Base-by-base conservation (phyloP, 2,888 invertebrate genomes). In the Tricholauxania praeusta region DNA sequence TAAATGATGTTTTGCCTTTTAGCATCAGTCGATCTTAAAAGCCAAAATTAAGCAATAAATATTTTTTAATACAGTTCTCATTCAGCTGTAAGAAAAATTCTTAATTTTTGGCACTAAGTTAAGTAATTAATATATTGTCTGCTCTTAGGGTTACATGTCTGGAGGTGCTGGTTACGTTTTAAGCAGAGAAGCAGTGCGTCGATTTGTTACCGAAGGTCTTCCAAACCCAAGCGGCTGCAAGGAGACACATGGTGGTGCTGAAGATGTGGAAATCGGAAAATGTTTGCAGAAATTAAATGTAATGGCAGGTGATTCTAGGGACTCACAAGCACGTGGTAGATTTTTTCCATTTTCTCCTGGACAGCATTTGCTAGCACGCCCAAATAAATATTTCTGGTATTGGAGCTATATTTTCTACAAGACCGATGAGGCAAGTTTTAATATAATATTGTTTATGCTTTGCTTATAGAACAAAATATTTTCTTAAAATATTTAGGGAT, bases 311-410 rank as follows among this genome's bases (percentile, higher is more conserved):
- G 99, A 99, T 87, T 93, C 96, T 0, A 90, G 98, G 7, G 99
- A 99, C 87, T 89, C 91, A 0, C 88, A 93, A 60, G 93, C 94
- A 0, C 91, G 98, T 15, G 97, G 98, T 0, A 90, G 98, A 55
- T 99, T 99, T 89, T 96, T 99, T 87, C 98, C 99, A 0, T 98
- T 99, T 88, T 92, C 94, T 3, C 98, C 99, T 0, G 94, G 96
- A 79, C 95, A 96, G 86, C 98, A 99, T 87, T 88, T 99, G 55
- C 96, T 97, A 83, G 98, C 98, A 0, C 94, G 93, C 71, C 94
- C 95, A 65, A 91, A 92, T 77, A 92, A 93, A 81, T 90, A 89
- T 71, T 96, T 95, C 85, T 99, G 99, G 99, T 98, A 97, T 86
- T 98, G 96, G 96, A 91, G 93, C 81, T 99, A 98, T 86, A 96